Conservation (phyloP, 2,797 vertebrate species). For the Pseudochaenichthys georgianus region DNA sequence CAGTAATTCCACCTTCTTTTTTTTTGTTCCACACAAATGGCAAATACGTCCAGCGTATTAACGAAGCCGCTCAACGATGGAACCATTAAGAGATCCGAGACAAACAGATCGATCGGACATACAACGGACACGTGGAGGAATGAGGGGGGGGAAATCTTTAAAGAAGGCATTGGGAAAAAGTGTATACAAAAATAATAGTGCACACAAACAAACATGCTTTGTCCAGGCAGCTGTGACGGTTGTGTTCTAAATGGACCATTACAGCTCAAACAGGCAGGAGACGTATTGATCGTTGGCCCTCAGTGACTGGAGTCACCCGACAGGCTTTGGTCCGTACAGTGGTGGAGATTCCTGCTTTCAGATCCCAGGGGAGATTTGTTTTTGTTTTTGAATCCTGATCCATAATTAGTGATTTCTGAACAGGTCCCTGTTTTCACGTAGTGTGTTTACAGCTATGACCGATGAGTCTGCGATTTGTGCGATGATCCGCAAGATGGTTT, state of each 20-base stretch:
- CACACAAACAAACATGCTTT: constrained; percentile 70
- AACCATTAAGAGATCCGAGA: constrained; percentile 75
- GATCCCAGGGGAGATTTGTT: constrained; percentile 46
- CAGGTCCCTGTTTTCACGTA: constrained; percentile 45
- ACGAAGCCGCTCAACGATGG: constrained; percentile 69
- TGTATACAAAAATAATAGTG: constrained; percentile 26
- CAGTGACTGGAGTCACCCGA: constrained; percentile 63
- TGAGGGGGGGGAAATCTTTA: constrained; percentile 57
- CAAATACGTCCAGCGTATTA: constrained; percentile 80
- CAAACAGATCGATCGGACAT: constrained; percentile 82
- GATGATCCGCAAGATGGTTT: constrained; percentile 9
- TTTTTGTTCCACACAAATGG: constrained; percentile 67
- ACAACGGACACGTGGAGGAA: constrained; percentile 65
- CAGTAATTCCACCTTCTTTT: constrained; percentile 58
- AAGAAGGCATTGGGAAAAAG: constrained; percentile 28
- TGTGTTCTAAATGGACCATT: constrained; percentile 79
- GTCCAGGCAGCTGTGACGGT: constrained; percentile 71
- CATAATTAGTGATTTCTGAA: constrained; percentile 71
- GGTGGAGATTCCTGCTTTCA: constrained; percentile 46
- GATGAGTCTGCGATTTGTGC: constrained; percentile 14
- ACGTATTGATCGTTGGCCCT: constrained; percentile 71
- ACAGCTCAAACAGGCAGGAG: constrained; percentile 73
- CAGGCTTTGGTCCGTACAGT: constrained; percentile 55
- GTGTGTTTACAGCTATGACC: constrained; percentile 42
- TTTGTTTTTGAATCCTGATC: constrained; percentile 50